Evolutionary conservation across 1,140 invertebrate species (phyloP), one percentile per base, ranked within the genome.

Genomic region (Thaumetopoea pityocampa): DNA sequence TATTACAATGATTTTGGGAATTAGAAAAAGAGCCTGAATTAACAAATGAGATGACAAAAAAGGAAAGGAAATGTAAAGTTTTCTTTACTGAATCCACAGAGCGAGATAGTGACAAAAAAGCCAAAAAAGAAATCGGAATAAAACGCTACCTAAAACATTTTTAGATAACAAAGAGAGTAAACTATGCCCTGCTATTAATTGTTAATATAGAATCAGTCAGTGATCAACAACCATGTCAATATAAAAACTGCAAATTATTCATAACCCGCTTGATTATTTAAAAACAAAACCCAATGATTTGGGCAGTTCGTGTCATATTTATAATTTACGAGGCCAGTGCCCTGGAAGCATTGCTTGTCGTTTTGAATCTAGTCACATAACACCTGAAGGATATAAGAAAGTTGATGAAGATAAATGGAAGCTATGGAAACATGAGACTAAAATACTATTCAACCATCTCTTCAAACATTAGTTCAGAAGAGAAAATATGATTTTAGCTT

Each of bases 401-500:
- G 69, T 93, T 17, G 86, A 94, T 68, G 65, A 88, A 43, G 86
- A 91, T 56, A 87, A 92, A 67, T 83, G 84, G 62, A 68, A 87
- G 43, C 52, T 76, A 47, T 89, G 80, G 70, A 69, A 74, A 51
- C 76, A 87, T 34, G 79, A 82, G 49, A 83, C 81, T 22, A 73
- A 78, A 79, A 83, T 28, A 88, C 80, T 62, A 62, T 90, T 87
- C 87, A 69, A 85, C 89, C 89, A 76, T 88, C 92, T 15, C 49
- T 96, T 1, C 92, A 96, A 71, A 87, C 88, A 23, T 73, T 87
- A 23, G 79, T 99, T 5, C 88, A 96, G 40, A 98, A 97, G 67
- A 91, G 88, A 53, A 91, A 90, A 19, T 98, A 97, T 80, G 88
- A 97, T 80, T 98, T 98, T 83, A 77, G 72, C 10, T 85, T 87